phyloP scores from a whole-genome alignment of 2,797 vertebrate species.

The Tarsius wallacei region DNA sequence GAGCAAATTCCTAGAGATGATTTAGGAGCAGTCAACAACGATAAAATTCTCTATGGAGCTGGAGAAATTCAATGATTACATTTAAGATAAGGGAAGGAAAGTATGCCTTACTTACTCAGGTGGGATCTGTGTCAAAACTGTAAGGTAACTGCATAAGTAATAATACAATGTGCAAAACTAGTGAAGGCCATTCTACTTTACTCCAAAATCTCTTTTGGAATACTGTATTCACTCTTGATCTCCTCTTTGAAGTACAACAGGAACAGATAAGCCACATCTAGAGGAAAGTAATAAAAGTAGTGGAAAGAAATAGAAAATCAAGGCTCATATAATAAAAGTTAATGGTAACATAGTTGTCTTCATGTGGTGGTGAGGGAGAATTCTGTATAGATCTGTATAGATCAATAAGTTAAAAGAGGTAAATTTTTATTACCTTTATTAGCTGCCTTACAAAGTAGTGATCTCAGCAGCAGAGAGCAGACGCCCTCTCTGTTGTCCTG shows the following conservation, averaged over 20 bases:
- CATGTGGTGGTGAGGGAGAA: background rate
- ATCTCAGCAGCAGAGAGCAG: background rate
- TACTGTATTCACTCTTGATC: background rate
- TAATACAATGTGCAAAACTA: slow-evolving; percentile 58
- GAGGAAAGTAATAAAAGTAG: background rate
- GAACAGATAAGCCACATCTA: slow-evolving; percentile 24
- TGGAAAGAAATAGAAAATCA: slow-evolving; percentile 33
- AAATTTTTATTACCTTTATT: slow-evolving; percentile 40
- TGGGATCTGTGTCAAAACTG: background rate
- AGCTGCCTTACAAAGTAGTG: slow-evolving; percentile 52
- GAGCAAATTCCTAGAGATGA: background rate
- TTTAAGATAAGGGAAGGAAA: background rate
- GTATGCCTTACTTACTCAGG: background rate
- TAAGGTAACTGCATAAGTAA: background rate
- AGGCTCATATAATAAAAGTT: background rate
- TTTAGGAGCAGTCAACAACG: slow-evolving; percentile 33
- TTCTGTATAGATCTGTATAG: background rate
- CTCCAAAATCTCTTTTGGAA: slow-evolving; percentile 47
- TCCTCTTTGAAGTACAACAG: background rate
- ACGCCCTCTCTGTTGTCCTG: no score
- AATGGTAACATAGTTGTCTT: slow-evolving; percentile 22
- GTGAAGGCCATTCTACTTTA: background rate
- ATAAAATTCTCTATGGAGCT: slow-evolving; percentile 3
- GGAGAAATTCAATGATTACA: slow-evolving; percentile 29
- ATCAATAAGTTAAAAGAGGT: slow-evolving; percentile 24